Conservation (phyloP, 2,113 vertebrate genomes). For the Hemicordylus capensis region DNA sequence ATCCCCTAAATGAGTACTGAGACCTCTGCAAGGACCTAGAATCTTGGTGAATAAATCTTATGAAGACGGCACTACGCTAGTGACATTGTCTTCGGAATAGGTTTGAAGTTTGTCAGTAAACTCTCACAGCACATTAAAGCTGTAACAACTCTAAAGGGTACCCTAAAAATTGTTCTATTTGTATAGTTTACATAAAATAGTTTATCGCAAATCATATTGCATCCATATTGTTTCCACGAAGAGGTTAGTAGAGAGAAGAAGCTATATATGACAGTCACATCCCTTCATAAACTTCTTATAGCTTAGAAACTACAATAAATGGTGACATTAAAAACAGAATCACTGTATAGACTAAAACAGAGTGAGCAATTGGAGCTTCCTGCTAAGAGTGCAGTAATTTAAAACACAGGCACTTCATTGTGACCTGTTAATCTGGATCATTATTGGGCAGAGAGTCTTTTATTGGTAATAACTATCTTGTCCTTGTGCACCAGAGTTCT, state of each 20-base stretch:
- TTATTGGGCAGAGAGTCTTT: background rate
- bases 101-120: background rate
- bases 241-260: background rate
- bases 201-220: background rate
- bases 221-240: background rate
- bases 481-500: background rate
- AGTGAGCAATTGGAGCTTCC: background rate
- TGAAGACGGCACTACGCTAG: background rate
- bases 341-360: background rate
- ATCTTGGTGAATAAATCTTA: background rate
- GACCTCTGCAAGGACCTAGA: background rate
- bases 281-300: background rate
- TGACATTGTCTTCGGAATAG: background rate
- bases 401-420: background rate
- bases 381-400: background rate
- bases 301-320: background rate
- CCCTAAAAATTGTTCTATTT: background rate
- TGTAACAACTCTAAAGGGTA: background rate
- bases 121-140: background rate
- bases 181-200: background rate
- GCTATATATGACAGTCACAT: rapidly evolving
- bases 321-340: background rate
- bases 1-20: background rate
- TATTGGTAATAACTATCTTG: background rate
- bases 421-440: background rate